phyloP scores from a whole-genome alignment of 2,888 invertebrate genomes.

The Labia minor region DNA sequence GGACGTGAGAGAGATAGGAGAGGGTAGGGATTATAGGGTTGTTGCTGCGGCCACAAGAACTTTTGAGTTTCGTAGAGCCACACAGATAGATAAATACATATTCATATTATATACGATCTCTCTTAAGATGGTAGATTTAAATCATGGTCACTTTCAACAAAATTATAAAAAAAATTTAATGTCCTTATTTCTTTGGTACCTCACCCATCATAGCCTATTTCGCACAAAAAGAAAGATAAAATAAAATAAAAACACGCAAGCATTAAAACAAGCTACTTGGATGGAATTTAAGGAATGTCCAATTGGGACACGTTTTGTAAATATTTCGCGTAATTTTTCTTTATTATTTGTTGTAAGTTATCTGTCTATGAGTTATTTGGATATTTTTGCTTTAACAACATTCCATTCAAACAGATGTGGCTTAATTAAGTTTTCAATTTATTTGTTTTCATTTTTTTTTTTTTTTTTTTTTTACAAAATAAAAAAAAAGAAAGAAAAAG shows the following conservation, averaged over 20 bases:
- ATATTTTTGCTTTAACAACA: neutral
- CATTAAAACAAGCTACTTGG: neutral
- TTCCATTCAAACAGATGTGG: neutral
- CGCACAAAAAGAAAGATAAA: neutral
- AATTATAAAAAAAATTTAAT: neutral
- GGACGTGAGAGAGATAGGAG: too few species aligned
- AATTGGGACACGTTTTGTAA: neutral
- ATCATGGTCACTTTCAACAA: neutral
- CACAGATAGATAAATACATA: too few species aligned
- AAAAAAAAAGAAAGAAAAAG: too few species aligned
- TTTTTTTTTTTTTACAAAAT: neutral
- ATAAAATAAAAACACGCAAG: neutral
- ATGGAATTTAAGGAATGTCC: neutral
- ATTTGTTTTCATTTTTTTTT: neutral
- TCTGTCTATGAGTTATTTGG: conserved; percentile 1
- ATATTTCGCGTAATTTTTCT: neutral
- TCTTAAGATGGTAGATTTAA: neutral
- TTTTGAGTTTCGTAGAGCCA: too few species aligned
- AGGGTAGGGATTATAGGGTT: too few species aligned
- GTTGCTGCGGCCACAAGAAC: too few species aligned
- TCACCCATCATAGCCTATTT: too few species aligned
- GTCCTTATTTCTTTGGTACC: neutral
- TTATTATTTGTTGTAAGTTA: neutral
- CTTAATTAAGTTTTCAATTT: conserved; percentile 3
- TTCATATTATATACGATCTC: too few species aligned